phyloP scores from a whole-genome alignment of 1,140 invertebrate genomes.

The Penaeus indicus region DNA sequence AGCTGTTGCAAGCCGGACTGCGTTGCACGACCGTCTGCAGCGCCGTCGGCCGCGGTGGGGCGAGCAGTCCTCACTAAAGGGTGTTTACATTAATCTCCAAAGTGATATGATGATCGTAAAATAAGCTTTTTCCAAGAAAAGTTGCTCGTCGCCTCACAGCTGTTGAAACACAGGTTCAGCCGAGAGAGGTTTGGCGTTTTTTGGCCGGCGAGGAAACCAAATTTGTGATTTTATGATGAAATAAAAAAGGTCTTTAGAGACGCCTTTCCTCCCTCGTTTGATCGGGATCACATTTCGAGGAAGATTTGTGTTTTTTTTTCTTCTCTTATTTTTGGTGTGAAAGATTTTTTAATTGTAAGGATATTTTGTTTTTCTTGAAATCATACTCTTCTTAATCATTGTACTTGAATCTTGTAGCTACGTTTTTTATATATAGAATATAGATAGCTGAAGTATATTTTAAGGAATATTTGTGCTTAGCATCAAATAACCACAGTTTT shows the following conservation, averaged over 20 bases:
- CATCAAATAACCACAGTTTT: conserved; percentile 21
- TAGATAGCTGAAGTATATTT: conserved; percentile 41
- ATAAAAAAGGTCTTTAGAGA: too few species aligned
- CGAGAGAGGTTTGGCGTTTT: conserved; percentile 10
- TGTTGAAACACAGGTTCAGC: conserved; percentile 45
- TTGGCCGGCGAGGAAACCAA: not conserved
- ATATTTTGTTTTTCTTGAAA: conserved; percentile 2
- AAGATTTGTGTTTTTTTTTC: conserved; percentile 3
- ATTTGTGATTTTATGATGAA: not conserved
- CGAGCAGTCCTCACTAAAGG: too few species aligned
- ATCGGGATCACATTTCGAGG: not conserved
- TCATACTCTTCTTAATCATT: conserved; percentile 42
- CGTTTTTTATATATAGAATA: conserved; percentile 35
- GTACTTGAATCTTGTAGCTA: conserved; percentile 40
- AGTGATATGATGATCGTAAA: too few species aligned
- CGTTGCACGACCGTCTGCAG: too few species aligned
- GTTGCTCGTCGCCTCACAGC: conserved; percentile 42
- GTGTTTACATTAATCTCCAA: too few species aligned
- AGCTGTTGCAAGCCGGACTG: too few species aligned
- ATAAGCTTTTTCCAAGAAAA: not conserved
- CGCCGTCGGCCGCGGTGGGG: too few species aligned
- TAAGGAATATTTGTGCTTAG: conserved; percentile 48
- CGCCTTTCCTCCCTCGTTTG: too few species aligned
- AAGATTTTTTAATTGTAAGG: not conserved
- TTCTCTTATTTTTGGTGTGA: not conserved